Percentiles rank a stretch among this genome's conserved stretches.
Conservation (phyloP, 1,140 invertebrate species). For the Formica selysi region DNA sequence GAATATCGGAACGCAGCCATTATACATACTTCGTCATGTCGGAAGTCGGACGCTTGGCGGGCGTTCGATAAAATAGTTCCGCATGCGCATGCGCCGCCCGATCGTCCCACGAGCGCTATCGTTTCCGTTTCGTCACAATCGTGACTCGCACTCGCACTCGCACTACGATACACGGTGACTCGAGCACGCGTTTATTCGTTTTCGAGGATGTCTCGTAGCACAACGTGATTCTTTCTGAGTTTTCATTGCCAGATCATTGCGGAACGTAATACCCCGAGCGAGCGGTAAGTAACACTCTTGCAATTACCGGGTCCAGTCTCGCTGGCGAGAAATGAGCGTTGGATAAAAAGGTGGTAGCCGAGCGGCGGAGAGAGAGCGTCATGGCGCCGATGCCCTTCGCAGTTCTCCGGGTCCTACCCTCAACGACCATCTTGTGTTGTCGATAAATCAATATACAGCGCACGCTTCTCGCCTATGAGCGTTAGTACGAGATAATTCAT, state of each 20-base stretch:
- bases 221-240: conserved; percentile 64
- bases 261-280: conserved; percentile 67
- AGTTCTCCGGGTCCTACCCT: conserved; percentile 59
- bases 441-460: conserved; percentile 80
- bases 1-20: too few relatives aligned
- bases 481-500: conserved; percentile 57
- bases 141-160: conserved; percentile 69
- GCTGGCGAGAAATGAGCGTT: conserved; percentile 39
- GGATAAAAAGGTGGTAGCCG: conserved; percentile 68
- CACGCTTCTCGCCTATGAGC: conserved; percentile 57
- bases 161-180: conserved; percentile 7
- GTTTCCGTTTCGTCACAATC: conserved; percentile 58
- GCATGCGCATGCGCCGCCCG: conserved; percentile 42
- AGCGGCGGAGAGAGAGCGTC: conserved; percentile 50
- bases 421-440: conserved; percentile 82
- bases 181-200: conserved; percentile 64
- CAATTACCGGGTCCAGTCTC: conserved; percentile 27
- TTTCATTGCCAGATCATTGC: conserved; percentile 64
- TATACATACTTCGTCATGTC: too few relatives aligned
- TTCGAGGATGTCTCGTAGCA: conserved; percentile 63
- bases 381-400: conserved; percentile 79
- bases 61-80: conserved; percentile 29
- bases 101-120: neutral
- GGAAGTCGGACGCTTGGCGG: too few relatives aligned
- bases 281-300: conserved; percentile 69